A percentile compares a stretch with the other conserved stretches of the same genome.
phyloP scores from a whole-genome alignment of 2,797 vertebrate species.

The Leucoraja ocellata region DNA sequence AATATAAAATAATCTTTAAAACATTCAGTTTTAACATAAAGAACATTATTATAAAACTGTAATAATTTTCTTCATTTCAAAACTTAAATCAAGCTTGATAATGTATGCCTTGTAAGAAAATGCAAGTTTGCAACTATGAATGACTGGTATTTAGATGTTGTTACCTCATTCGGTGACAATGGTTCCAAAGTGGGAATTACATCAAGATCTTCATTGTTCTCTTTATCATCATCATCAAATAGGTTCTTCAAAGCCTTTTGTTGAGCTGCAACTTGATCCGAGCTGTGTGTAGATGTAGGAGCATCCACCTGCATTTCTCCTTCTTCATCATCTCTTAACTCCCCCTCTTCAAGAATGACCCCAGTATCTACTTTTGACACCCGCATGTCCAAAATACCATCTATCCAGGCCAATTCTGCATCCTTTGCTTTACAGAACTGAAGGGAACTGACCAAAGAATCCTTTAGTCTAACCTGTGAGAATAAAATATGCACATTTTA shows the following conservation, averaged over 20 bases:
- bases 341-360: constrained; percentile 84
- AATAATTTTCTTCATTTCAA: background rate
- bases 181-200: constrained; percentile 94
- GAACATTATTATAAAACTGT: background rate
- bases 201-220: constrained; percentile 83
- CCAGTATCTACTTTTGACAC: constrained; percentile 94
- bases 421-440: constrained; percentile 97
- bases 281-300: constrained; percentile 49
- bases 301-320: constrained; percentile 73
- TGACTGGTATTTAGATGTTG: background rate
- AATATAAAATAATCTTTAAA: background rate
- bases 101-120: background rate
- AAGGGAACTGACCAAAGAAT: constrained; percentile 94
- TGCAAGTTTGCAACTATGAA: background rate
- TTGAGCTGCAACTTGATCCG: constrained; percentile 61
- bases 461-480: constrained; percentile 85
- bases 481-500: constrained; percentile 20
- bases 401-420: constrained; percentile 92
- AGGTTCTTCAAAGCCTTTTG: constrained; percentile 87
- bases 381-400: constrained; percentile 92
- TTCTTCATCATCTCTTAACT: constrained; percentile 73
- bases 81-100: background rate
- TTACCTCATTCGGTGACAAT: constrained; percentile 77
- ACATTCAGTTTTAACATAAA: background rate
- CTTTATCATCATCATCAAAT: constrained; percentile 87